Base-by-base conservation (phyloP, 35 echinoderm and acorn worm genomes). In the Amphiura filiformis region DNA sequence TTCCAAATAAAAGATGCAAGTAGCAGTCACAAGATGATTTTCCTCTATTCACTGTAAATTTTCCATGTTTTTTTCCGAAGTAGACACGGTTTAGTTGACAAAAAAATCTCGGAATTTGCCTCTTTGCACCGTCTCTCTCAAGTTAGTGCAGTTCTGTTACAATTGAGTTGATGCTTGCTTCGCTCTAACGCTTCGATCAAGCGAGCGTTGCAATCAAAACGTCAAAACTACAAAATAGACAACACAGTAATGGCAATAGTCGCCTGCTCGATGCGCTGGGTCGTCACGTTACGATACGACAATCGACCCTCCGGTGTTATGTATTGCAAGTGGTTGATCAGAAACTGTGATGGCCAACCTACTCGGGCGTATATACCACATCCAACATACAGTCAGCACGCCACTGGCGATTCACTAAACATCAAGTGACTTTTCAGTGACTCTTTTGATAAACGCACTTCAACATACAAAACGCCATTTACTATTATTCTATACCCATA, bases 151-250 rank as follows among this genome's bases (percentile, higher is more conserved):
- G 61, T n/a, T 26, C 17, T 70, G 61, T 70, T 70, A 26, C 61
- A 70, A 70, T 13, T 70, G 61, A 70, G 7, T 70, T 15, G 61
- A 15, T 11, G 2, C 26, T 30, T 5, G 61, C 61, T 70, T 70
- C 61, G 61, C 61, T 70, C 61, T 70, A 30, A 70, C 61, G 61
- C 61, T 70, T 23, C 61, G 61, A 70, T 70, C 61, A 70, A 70
- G 61, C 9, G 61, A 70, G 61, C 61, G 61, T 70, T 70, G 26
- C 61, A 70, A 47, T 70, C 17, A 70, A 70, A 70, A 70, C 61
- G 61, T 70, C 61, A 70, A 18, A 70, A 70, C 61, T 70, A 70
- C 61, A 26, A 70, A 70, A 18, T 70, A 70, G 61, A n/a, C 61
- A 70, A 70, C 61, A 70, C 11, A 70, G 28, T 70, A 70, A 15